Percentiles rank a stretch among this genome's conserved stretches.
Evolutionary conservation across 1,140 invertebrate genomes (phyloP).

Genomic region (Carposina sasakii): DNA sequence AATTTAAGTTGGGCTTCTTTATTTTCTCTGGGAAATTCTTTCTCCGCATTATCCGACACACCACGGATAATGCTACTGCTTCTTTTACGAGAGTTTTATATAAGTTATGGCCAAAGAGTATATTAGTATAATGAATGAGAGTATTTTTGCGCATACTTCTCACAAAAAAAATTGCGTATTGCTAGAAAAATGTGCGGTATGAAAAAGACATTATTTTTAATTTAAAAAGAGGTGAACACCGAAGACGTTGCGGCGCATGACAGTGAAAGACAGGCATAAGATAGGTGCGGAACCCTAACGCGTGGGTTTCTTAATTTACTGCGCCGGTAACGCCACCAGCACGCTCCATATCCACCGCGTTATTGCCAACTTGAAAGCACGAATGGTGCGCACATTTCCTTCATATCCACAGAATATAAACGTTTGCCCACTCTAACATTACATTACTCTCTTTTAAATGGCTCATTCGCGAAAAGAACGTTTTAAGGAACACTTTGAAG

Average conservation of each 20-base stretch:
- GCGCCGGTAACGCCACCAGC: constrained; percentile 65
- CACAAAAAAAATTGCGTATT: too few relatives aligned
- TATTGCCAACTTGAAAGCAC: constrained; percentile 69
- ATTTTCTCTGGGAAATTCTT: constrained; percentile 51
- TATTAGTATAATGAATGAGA: too few relatives aligned
- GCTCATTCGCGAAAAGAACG: constrained; percentile 15
- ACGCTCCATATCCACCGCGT: constrained; percentile 64
- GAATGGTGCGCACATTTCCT: constrained; percentile 64
- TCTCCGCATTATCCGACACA: constrained; percentile 23
- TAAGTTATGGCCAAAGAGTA: constrained; percentile 6
- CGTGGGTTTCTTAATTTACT: constrained; percentile 61
- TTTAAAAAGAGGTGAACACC: constrained; percentile 2
- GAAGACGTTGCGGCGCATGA: constrained; percentile 14
- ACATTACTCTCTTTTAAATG: constrained; percentile 26
- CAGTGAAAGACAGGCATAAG: constrained; percentile 41
- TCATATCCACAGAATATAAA: constrained; percentile 62
- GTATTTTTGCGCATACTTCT: too few relatives aligned
- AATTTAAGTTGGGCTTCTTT: constrained; percentile 60
- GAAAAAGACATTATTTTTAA: too few relatives aligned
- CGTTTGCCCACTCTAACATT: constrained; percentile 43
- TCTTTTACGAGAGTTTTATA: constrained; percentile 7
- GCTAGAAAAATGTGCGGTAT: too few relatives aligned
- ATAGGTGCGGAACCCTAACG: constrained; percentile 36
- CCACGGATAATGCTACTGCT: neutral
- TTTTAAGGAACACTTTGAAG: too few relatives aligned